These are phyloP conservation scores for Agrotis segetum DNA, from an alignment of 2,888 invertebrate species.

Conservation along the genomic window DNA sequence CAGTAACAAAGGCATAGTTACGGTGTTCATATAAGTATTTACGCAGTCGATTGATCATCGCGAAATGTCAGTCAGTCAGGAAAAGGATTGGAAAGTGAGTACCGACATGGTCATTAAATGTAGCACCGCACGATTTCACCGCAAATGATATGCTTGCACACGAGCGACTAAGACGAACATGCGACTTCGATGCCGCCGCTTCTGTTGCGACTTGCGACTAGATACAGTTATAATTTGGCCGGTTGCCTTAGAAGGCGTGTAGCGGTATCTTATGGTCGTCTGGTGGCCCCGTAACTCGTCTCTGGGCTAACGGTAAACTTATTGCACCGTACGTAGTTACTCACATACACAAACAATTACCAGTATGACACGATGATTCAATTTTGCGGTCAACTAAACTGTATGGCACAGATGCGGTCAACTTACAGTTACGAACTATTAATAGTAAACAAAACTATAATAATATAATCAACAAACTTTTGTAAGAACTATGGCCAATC, in stretches of 20 bases:
- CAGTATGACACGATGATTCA: conserved; percentile 67
- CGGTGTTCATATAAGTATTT: conserved; percentile 13
- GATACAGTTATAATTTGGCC: conserved; percentile 87
- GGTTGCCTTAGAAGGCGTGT: conserved; percentile 78
- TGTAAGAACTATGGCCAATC: conserved; percentile 3
- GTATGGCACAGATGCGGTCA: conserved; percentile 50
- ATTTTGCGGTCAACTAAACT: conserved; percentile 61
- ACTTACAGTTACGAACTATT: conserved; percentile 55
- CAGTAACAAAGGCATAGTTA: conserved; percentile 32
- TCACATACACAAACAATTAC: conserved; percentile 66
- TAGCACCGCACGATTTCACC: conserved; percentile 76
- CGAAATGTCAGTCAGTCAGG: conserved; percentile 64
- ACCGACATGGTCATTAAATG: conserved; percentile 72
- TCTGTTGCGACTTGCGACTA: conserved; percentile 68
- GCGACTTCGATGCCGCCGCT: conserved; percentile 66
- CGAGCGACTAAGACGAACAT: conserved; percentile 70
- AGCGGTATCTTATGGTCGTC: conserved; percentile 83
- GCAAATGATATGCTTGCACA: conserved; percentile 76
- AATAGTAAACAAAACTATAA: conserved; percentile 52
- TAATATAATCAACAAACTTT: conserved; percentile 53
- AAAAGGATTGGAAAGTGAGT: conserved; percentile 73
- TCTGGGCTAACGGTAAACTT: conserved; percentile 75
- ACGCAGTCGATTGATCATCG: conserved; percentile 56
- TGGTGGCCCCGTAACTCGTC: conserved; percentile 77
- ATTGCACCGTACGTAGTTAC: conserved; percentile 73